Evolutionary conservation across 2,888 invertebrate genomes (phyloP), one percentile per base, ranked within the genome.

Genomic region (Drosophila recens): DNA sequence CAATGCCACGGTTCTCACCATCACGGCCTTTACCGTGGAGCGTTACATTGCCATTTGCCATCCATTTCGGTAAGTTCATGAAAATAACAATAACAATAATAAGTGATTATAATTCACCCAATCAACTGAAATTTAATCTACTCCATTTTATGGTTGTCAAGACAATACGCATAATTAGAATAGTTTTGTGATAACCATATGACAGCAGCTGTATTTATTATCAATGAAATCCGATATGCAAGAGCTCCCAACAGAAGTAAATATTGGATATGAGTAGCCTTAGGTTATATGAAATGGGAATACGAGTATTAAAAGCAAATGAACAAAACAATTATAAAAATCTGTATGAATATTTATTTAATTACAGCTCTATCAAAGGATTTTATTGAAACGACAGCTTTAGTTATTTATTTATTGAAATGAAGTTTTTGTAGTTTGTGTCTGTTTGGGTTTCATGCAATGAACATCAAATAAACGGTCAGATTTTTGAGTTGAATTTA

Each of bases 21-120:
- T 98, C 86, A 97, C 97, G 0, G 97, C 97, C 2, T 98, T 98
- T 92, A 98, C 96, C 0, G 95, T 97, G 13, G 98, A 98, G 92
- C 94, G 98, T 72, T 98, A 97, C 91, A 95, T 97, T 40, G 97
- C 97, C 5, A 97, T 97, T 82, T 97, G 97, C 89, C 95, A 96
- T 90, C 98, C 98, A 0, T 96, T 98, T 73, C 90, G 93, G 93
- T 93, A 79, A 90, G 92, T 89, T 33, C 3, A 51, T n/a, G 4
- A 59, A 13, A 30, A 9, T n/a, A 20, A 11, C 15, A 20, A 57
- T 23, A 23, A 4, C 5, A 43, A 10, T 23, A 36, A 43, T 20
- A 58, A 20, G 15, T 54, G 15, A 10, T 11, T 27, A 17, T 48
- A 48, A 38, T 59, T 38, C n/a, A 10, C 1, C 27, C 40, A 65